Base-by-base conservation (phyloP, 2,797 vertebrate genomes). In the Rhinoraja longicauda region DNA sequence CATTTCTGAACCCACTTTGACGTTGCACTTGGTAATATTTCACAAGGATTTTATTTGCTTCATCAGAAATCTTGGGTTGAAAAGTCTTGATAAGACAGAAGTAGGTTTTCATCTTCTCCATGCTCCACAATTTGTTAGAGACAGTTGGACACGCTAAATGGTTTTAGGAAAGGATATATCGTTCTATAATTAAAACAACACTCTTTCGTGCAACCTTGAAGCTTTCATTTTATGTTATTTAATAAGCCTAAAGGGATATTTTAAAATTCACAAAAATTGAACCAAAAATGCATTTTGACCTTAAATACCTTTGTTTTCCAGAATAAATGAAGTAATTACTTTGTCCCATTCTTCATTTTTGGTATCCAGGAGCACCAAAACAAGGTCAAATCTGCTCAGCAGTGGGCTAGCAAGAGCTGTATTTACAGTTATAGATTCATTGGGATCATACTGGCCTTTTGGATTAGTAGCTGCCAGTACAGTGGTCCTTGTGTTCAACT, bases 91-190 rank as follows among this genome's bases (percentile, higher is more conserved):
- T 96, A 93, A 98, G 94, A 93, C 97, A 97, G 95, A 99, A 99
- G 93, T 99, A 99, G 19, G 97, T 97, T 95, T 98, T 99, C 97
- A 99, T 98, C 95, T 97, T 99, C 62, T 99, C 98, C 97, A 99
- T 97, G 94, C 97, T 96, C 99, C 98, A 99, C 6, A 98, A 95
- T 53, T 96, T 96, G 79, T 96, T 96, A 0, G 96, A 96, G 91
- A 96, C 96, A 70, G 94, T 95, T 2, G 97, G 97, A 26, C 94
- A 96, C 92, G 96, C 99, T 98, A 95, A 0, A 0, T 67, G 13
- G 45, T 86, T 84, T 53, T 7, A 90, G 15, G 67, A 62, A 36
- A 64, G 62, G 62, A 77, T 64, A 93, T 81, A 79, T 73, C 26
- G 17, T 53, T 93, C 12, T 78, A 75, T 26, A 45, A 72, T 26